A percentile compares a stretch with the other conserved stretches of the same genome.
Conservation (phyloP, 2,888 invertebrate genomes). For the Peribatodes rhomboidaria region DNA sequence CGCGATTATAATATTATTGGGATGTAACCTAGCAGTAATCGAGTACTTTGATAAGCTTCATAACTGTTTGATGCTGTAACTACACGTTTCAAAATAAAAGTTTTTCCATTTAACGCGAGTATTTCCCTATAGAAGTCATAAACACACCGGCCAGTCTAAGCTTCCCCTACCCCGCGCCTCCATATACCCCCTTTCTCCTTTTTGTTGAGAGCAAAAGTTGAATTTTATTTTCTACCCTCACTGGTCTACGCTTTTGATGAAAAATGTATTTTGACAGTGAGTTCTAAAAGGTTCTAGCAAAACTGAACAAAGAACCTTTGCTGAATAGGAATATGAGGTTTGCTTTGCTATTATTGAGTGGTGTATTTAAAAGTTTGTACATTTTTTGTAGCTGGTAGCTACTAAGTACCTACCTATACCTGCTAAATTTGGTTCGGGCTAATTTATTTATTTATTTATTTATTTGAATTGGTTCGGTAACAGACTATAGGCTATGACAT, state of each 20-base stretch:
- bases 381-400: not conserved
- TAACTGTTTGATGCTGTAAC: conserved; percentile 14
- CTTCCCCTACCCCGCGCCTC: conserved; percentile 40
- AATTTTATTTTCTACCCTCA: conserved; percentile 70
- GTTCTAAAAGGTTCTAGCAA: conserved; percentile 20
- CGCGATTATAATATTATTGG: no score
- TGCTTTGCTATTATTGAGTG: not conserved
- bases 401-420: no score
- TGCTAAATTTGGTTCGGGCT: no score
- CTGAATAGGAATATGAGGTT: not conserved
- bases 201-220: conserved; percentile 61
- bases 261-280: conserved; percentile 64
- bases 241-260: conserved; percentile 52
- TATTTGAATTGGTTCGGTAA: no score
- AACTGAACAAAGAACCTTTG: not conserved
- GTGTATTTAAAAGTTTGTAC: not conserved
- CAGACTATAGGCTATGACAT: no score
- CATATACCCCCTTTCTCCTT: conserved; percentile 35
- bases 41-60: not conserved
- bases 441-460: no score
- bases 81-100: conserved; percentile 77
- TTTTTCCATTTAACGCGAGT: conserved; percentile 81
- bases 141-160: conserved; percentile 69
- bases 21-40: no score
- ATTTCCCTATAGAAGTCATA: conserved; percentile 86